phyloP scores from a whole-genome alignment of 1,140 invertebrate genomes.

The Brachionus asplanchnoidis region DNA sequence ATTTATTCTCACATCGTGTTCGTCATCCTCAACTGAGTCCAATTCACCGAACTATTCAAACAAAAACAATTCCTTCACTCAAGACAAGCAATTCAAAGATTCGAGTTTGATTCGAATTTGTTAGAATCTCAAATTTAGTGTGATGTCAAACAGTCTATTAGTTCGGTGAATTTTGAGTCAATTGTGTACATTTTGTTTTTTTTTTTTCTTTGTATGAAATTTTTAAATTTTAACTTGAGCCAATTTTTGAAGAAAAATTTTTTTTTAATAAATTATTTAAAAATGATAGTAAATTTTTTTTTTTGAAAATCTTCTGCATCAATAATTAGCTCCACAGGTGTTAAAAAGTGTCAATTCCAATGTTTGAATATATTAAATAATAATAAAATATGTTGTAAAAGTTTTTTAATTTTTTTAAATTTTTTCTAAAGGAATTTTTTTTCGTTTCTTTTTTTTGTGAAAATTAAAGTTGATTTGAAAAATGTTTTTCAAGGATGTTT shows the following conservation, averaged over 20 bases:
- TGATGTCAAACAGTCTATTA: not conserved
- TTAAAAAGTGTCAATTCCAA: too few relatives aligned
- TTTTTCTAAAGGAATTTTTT: too few relatives aligned
- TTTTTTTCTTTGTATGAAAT: not conserved
- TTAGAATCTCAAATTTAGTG: not conserved
- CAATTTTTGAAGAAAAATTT: not conserved
- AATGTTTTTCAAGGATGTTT: too few relatives aligned
- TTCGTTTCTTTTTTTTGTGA: too few relatives aligned
- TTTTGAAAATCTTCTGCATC: too few relatives aligned
- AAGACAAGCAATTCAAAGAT: not conserved
- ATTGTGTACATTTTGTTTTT: not conserved
- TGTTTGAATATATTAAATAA: too few relatives aligned
- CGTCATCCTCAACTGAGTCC: not conserved
- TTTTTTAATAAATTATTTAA: not conserved
- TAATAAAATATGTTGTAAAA: too few relatives aligned
- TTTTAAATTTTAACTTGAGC: not conserved
- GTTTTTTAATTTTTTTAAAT: too few relatives aligned
- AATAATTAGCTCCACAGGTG: too few relatives aligned
- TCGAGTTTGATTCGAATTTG: conserved; percentile 23
- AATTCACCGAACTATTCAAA: conserved; percentile 17
- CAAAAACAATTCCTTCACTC: not conserved
- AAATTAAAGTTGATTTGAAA: too few relatives aligned
- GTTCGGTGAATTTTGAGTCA: not conserved
- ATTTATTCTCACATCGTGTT: not conserved
- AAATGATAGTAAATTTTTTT: not conserved